phyloP scores from a whole-genome alignment of 23 tunicate genomes.

The Halocynthia aurantium region DNA sequence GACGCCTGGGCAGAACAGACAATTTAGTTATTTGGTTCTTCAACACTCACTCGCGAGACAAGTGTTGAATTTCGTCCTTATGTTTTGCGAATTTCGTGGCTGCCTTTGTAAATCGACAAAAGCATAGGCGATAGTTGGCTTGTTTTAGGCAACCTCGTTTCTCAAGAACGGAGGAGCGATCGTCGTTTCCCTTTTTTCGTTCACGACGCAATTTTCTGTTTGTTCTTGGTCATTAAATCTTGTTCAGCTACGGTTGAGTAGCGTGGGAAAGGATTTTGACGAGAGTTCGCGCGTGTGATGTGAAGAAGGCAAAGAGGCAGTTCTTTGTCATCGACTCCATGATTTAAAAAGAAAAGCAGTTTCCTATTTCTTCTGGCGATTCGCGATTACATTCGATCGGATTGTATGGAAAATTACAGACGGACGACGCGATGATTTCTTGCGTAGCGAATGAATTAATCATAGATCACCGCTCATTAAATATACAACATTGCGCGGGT shows the following conservation, averaged over 20 bases:
- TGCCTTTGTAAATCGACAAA: slow-evolving; percentile 15
- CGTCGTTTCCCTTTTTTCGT: slow-evolving; percentile 5
- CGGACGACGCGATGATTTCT: no score
- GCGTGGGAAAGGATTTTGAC: slow-evolving; percentile 35
- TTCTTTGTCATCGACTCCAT: no score
- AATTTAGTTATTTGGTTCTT: no score
- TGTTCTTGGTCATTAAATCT: slow-evolving; percentile 23
- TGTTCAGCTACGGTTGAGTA: slow-evolving; percentile 23
- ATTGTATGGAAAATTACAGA: no score
- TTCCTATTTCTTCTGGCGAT: no score
- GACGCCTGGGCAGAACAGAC: no score
- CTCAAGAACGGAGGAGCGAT: slow-evolving; percentile 7
- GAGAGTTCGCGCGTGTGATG: slow-evolving; percentile 27
- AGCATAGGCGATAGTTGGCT: slow-evolving; percentile 20
- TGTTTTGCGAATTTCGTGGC: slow-evolving; percentile 9
- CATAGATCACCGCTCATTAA: no score
- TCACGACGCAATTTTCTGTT: slow-evolving; percentile 8
- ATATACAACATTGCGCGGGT: no score
- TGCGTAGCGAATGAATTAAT: no score
- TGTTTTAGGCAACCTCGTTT: slow-evolving; percentile 15
- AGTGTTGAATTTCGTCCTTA: not conserved
- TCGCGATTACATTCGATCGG: no score
- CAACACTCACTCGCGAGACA: no score
- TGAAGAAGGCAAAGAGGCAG: not conserved
- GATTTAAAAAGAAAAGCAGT: no score